phyloP scores from a whole-genome alignment of 2,888 invertebrate genomes.

The Ditylenchus weischeri region DNA sequence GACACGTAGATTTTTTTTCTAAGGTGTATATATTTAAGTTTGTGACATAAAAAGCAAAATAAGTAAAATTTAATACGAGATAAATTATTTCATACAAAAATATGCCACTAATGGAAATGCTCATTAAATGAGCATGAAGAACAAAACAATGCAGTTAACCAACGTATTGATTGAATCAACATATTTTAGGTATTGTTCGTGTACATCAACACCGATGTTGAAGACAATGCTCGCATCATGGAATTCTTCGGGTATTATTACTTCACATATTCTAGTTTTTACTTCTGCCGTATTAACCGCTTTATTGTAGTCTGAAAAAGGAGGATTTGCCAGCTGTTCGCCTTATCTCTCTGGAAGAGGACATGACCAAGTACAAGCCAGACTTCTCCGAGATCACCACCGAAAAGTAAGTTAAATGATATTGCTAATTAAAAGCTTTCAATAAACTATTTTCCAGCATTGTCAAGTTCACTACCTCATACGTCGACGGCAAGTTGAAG shows the following conservation, averaged over 20 bases:
- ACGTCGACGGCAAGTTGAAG: conserved; percentile 87
- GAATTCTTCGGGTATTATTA: conserved; percentile 92
- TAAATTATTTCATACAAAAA: too few relatives aligned
- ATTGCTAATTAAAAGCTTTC: too few relatives aligned
- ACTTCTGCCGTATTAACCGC: background rate
- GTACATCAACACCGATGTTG: conserved; percentile 86
- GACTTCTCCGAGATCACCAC: conserved; percentile 67
- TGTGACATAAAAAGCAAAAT: conserved; percentile 30
- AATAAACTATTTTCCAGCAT: conserved; percentile 47
- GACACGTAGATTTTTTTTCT: too few relatives aligned
- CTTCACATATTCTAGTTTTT: conserved; percentile 50
- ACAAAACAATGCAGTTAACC: too few relatives aligned
- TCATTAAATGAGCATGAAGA: too few relatives aligned
- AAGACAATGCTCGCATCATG: conserved; percentile 91
- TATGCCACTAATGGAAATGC: too few relatives aligned
- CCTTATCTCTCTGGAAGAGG: conserved; percentile 88
- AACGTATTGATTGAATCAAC: too few relatives aligned
- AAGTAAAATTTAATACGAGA: conserved; percentile 8
- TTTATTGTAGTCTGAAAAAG: conserved; percentile 69
- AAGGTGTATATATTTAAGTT: too few relatives aligned
- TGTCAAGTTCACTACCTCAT: conserved; percentile 79
- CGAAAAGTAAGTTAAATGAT: conserved; percentile 62
- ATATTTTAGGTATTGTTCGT: conserved; percentile 76
- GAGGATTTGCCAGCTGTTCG: conserved; percentile 67
- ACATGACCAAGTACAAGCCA: conserved; percentile 96